Percentiles rank a stretch among this genome's conserved stretches.
phyloP scores from a whole-genome alignment of 2,113 vertebrate species.

The Vulpes vulpes region DNA sequence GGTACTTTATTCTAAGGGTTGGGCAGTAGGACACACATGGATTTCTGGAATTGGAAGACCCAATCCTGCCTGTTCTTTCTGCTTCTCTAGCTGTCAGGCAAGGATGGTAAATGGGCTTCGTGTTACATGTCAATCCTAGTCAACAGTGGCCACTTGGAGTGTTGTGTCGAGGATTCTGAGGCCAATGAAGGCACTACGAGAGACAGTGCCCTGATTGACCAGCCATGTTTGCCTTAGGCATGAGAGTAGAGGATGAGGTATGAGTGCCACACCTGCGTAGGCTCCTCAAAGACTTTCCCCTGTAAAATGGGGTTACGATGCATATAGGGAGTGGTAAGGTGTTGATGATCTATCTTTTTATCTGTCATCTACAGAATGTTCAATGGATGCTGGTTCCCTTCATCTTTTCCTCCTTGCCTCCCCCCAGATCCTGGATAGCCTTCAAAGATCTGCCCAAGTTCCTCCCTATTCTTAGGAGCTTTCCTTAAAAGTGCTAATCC shows the following conservation, averaged over 20 bases:
- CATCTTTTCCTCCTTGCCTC: not conserved
- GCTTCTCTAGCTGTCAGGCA: not conserved
- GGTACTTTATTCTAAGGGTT: not conserved
- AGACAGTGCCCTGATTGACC: not conserved
- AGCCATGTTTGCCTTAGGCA: not conserved
- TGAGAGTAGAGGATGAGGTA: not conserved
- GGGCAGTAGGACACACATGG: not conserved
- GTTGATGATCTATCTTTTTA: not conserved
- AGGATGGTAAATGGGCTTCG: not conserved
- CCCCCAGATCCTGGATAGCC: not conserved
- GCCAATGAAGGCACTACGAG: not conserved
- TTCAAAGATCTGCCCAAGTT: not conserved
- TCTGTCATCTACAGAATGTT: not conserved
- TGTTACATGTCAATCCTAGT: not conserved
- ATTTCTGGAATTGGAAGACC: not conserved
- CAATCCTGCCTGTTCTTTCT: not conserved
- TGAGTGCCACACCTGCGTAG: rapidly evolving
- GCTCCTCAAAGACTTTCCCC: not conserved
- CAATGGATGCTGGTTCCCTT: not conserved
- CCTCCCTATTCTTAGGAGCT: not conserved
- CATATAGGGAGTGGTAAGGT: not conserved
- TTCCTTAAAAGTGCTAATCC: not conserved
- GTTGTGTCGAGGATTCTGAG: not conserved
- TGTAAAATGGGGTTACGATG: not conserved
- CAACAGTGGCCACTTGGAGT: not conserved